Conservation (phyloP, 2,888 invertebrate species). For the Sinhomidia bicolor region DNA sequence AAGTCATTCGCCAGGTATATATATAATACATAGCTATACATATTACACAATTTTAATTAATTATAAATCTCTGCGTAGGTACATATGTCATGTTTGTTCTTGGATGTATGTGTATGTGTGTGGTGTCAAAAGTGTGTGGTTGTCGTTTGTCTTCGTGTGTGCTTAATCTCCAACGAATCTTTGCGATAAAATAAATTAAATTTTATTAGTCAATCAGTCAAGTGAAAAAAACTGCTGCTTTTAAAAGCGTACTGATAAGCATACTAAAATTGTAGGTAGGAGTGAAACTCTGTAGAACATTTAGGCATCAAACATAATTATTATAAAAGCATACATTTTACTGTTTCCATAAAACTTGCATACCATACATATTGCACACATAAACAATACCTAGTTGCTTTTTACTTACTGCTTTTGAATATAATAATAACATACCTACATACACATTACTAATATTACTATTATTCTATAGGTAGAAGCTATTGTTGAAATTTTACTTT, state of each 20-base stretch:
- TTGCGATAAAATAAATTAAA: background rate
- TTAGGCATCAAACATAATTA: too few relatives aligned
- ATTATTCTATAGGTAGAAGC: too few relatives aligned
- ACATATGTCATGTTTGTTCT: too few relatives aligned
- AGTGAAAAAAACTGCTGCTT: conserved; percentile 2
- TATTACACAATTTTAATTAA: background rate
- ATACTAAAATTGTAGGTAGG: background rate
- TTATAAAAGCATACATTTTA: too few relatives aligned
- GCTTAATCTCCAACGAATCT: conserved; percentile 13
- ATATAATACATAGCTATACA: background rate
- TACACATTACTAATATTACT: too few relatives aligned
- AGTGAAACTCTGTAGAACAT: too few relatives aligned
- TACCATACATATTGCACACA: too few relatives aligned
- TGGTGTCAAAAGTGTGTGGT: background rate
- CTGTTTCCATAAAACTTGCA: too few relatives aligned
- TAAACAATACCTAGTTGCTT: too few relatives aligned
- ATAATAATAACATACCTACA: too few relatives aligned
- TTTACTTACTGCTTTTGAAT: too few relatives aligned
- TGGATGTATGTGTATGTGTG: conserved; percentile 10
- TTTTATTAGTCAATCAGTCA: background rate
- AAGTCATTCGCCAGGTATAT: conserved; percentile 61
- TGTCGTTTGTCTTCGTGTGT: background rate
- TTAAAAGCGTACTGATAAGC: conserved; percentile 8
- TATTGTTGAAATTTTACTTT: background rate
- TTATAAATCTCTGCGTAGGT: conserved; percentile 6